Evolutionary conservation across 1,140 invertebrate genomes (phyloP).

Genomic region (Cotesia chilonis): DNA sequence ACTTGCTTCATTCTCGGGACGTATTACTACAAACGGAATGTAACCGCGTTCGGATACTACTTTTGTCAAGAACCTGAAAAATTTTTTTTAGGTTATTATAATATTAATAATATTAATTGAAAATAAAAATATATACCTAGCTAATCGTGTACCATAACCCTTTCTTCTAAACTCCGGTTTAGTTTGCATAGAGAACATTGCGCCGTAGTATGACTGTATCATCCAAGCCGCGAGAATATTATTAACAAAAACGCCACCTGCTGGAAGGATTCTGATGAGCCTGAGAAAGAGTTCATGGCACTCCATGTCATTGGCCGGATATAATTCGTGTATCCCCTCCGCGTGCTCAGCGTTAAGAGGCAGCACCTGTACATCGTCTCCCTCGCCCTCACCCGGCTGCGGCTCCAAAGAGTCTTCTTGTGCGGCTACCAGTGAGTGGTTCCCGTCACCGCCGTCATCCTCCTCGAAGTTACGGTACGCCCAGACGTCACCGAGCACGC

Average conservation of each 20-base stretch:
- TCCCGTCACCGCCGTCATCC: not conserved
- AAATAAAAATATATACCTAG: conserved; percentile 51
- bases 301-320: conserved; percentile 86
- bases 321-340: conserved; percentile 81
- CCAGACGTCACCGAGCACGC: conserved; percentile 80
- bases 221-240: conserved; percentile 82
- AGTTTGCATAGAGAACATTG: conserved; percentile 92
- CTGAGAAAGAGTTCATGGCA: conserved; percentile 82
- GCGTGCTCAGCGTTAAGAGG: conserved; percentile 79
- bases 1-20: conserved; percentile 84
- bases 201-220: conserved; percentile 87
- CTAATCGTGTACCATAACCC: conserved; percentile 69
- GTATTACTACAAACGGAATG: conserved; percentile 84
- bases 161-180: conserved; percentile 81
- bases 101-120: not conserved
- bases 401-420: not conserved
- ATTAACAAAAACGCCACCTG: conserved; percentile 77
- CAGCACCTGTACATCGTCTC: conserved; percentile 53
- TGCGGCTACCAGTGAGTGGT: not conserved
- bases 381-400: not conserved
- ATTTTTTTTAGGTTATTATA: not conserved
- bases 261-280: conserved; percentile 77
- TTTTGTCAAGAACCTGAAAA: conserved; percentile 69
- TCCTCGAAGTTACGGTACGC: conserved; percentile 69
- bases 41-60: conserved; percentile 78